A percentile compares a stretch with the other conserved stretches of the same genome.
phyloP scores from a whole-genome alignment of 1,140 invertebrate species.

The Pogonus chalceus region DNA sequence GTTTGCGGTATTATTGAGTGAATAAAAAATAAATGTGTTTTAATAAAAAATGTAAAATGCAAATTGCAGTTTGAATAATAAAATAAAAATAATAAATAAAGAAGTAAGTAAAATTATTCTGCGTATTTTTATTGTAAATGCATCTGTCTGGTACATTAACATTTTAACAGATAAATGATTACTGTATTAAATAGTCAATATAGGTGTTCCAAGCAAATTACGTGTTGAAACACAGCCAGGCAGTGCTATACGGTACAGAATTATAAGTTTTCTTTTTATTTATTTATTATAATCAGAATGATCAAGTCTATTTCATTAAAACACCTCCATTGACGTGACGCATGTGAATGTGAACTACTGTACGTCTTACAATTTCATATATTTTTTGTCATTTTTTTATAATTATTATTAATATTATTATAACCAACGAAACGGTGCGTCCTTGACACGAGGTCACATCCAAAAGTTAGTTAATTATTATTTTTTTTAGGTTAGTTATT shows the following conservation, averaged over 20 bases:
- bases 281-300: constrained; percentile 1
- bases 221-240: constrained; percentile 35
- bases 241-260: constrained; percentile 35
- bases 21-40: no score
- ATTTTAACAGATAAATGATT: constrained; percentile 35
- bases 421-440: not conserved
- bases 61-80: no score
- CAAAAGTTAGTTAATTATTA: not conserved
- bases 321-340: not conserved
- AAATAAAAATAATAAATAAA: no score
- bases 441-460: not conserved
- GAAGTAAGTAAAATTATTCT: constrained; percentile 18
- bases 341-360: not conserved
- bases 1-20: no score
- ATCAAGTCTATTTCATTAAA: not conserved
- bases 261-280: constrained; percentile 1
- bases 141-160: constrained; percentile 31
- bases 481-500: not conserved
- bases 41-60: no score
- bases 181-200: constrained; percentile 35
- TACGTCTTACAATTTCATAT: not conserved
- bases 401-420: not conserved
- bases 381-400: not conserved
- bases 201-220: constrained; percentile 35
- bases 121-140: constrained; percentile 32